phyloP scores from a whole-genome alignment of 2,888 invertebrate species.

The Rotaria macrura region DNA sequence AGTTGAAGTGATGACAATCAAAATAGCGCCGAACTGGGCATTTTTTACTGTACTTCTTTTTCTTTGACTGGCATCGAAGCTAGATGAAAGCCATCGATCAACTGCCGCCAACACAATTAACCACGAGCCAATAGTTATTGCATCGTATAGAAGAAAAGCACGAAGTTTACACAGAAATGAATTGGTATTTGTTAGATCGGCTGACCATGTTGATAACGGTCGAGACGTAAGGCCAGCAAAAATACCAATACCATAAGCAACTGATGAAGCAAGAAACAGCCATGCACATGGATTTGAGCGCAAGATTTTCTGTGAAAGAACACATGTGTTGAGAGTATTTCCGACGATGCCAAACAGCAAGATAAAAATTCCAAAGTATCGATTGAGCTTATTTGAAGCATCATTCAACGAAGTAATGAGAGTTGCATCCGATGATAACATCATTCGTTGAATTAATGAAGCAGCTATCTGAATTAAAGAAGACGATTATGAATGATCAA shows the following conservation, averaged over 20 bases:
- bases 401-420: no score
- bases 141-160: background rate
- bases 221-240: background rate
- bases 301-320: background rate
- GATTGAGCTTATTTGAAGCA: no score
- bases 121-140: background rate
- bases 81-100: background rate
- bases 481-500: no score
- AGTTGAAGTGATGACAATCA: background rate
- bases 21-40: background rate
- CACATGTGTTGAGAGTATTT: background rate
- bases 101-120: background rate
- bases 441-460: no score
- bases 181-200: background rate
- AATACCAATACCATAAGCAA: background rate
- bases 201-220: no score
- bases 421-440: no score
- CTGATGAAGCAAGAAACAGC: background rate
- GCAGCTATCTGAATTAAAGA: no score
- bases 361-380: background rate
- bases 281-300: background rate
- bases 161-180: background rate
- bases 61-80: background rate
- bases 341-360: background rate
- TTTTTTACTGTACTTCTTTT: background rate